Percentiles rank a stretch among this genome's conserved stretches.
phyloP scores from a whole-genome alignment of 2,888 invertebrate genomes.

The Luperina testacea region DNA sequence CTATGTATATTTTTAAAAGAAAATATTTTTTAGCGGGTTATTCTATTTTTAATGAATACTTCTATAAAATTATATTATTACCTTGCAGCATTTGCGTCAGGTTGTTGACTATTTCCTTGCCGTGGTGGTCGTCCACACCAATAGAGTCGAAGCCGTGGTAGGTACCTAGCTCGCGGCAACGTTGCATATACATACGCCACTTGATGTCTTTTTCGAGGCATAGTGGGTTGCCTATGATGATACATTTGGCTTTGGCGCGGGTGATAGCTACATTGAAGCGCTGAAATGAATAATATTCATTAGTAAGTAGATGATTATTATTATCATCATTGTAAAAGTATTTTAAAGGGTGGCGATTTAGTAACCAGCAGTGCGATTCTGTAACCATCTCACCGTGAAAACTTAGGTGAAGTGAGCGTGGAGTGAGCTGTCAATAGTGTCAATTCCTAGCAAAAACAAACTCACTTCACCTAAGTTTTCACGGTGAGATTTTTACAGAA shows the following conservation, averaged over 20 bases:
- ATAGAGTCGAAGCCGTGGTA: slow-evolving; percentile 76
- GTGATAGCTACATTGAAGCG: slow-evolving; percentile 94
- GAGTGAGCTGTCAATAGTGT: no score
- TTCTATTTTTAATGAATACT: neutral
- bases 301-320: neutral
- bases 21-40: neutral
- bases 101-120: slow-evolving; percentile 28
- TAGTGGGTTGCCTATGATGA: slow-evolving; percentile 89
- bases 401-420: no score
- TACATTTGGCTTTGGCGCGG: slow-evolving; percentile 92
- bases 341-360: no score
- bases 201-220: slow-evolving; percentile 79
- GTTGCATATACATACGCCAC: slow-evolving; percentile 81
- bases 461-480: no score
- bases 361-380: no score
- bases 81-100: slow-evolving; percentile 48
- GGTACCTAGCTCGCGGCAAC: slow-evolving; percentile 75
- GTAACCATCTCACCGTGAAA: no score
- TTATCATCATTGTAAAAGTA: neutral
- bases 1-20: neutral
- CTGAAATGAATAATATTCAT: slow-evolving; percentile 77
- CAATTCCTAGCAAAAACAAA: no score
- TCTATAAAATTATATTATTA: neutral
- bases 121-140: neutral
- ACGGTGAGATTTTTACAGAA: no score